Evolutionary conservation across 2,113 vertebrate species (phyloP), one percentile per base, ranked within the genome.

Genomic region (Diadophis punctatus): DNA sequence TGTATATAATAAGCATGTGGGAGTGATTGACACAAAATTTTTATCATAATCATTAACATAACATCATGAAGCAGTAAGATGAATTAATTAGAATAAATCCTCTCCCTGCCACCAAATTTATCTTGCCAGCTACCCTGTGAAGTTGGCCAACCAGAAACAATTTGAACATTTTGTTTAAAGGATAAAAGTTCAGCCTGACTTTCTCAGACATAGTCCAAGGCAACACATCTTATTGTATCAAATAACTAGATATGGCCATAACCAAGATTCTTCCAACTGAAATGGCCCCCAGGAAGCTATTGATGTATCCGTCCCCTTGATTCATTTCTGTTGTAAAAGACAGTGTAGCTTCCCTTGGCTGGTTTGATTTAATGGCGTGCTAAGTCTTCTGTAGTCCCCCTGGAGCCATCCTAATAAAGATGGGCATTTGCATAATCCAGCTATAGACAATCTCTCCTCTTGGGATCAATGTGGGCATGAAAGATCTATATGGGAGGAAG

Each of bases 391-490:
- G 87, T 49, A 89, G 49, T 63, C 55, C 48, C 0, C 7, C 34
- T 23, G 95, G 93, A 89, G 89, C 93, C 92, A 90, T 87, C 87
- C 58, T 88, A 55, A 48, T 90, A 86, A 48, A 91, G 90, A 91
- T 94, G 51, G 5, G 0, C 92, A 92, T 49, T 92, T 1, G 2
- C 39, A 90, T 30, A 55, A 96, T 91, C 48, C 0, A 0, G 27
- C 22, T 91, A 88, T 27, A 85, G 3, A 86, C 91, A 90, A 63
- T 58, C 84, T 95, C 90, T 48, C 90, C 16, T 92, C 91, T 90
- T 93, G 92, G 74, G 55, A 93, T 95, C 94, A 95, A 96, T 80
- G 22, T 7, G 89, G 39, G 53, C 80, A 0, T 18, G 90, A 89
- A 23, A 89, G 56, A 89, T 88, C 92, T 91, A 5, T 52, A 2